A percentile compares a stretch with the other conserved stretches of the same genome.
Conservation (phyloP, 2,888 invertebrate species). For the Embidobia sp. region DNA sequence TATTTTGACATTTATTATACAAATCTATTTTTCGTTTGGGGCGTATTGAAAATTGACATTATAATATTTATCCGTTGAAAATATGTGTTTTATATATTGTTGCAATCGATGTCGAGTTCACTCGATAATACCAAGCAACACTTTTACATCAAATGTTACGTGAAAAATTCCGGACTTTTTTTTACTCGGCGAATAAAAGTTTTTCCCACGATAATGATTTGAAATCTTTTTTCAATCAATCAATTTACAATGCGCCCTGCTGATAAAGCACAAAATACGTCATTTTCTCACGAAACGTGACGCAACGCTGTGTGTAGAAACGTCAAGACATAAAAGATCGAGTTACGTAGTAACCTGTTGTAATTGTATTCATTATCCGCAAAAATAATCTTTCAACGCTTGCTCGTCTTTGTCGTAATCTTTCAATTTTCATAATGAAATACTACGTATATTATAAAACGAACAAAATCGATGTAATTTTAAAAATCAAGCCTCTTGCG, state of each 20-base stretch:
- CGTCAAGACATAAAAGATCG: constrained; percentile 10
- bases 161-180: constrained; percentile 6
- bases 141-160: constrained; percentile 1
- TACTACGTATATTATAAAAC: no score
- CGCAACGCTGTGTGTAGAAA: constrained; percentile 10
- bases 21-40: no score
- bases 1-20: no score
- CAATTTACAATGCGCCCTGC: constrained; percentile 32
- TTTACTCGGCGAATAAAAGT: constrained; percentile 12
- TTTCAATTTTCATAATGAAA: no score
- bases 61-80: constrained; percentile 6
- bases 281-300: constrained; percentile 25
- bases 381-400: no score
- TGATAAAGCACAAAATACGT: constrained; percentile 44
- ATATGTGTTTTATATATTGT: constrained; percentile 1
- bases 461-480: no score
- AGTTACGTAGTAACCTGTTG: constrained; percentile 8
- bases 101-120: constrained; percentile 7
- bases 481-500: no score
- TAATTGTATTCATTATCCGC: neutral
- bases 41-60: constrained; percentile 11
- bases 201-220: constrained; percentile 41
- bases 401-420: no score
- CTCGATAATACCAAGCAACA: constrained; percentile 19
- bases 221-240: constrained; percentile 50